A percentile compares a stretch with the other conserved stretches of the same genome.
These are phyloP conservation scores for Phenganax subtilis DNA, from an alignment of 92 coral and sea anemone species.

Conservation along the genomic window DNA sequence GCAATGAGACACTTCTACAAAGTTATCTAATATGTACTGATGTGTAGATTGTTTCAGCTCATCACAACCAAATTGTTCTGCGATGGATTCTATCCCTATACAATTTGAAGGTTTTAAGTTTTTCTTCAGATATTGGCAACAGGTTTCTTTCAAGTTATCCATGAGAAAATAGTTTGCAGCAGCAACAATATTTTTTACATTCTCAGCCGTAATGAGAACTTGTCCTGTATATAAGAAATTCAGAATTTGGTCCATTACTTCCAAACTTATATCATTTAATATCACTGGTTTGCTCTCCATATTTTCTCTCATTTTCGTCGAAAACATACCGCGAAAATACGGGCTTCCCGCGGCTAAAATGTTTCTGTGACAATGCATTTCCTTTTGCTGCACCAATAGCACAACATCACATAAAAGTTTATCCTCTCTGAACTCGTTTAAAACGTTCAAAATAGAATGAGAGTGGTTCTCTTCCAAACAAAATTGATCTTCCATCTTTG, in stretches of 20 bases:
- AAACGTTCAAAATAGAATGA: slow-evolving; percentile 33
- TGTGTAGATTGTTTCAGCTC: slow-evolving; percentile 73
- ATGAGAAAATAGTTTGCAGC: slow-evolving; percentile 89
- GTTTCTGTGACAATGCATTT: slow-evolving; percentile 80
- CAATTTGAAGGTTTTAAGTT: slow-evolving; percentile 97
- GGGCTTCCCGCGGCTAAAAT: slow-evolving; percentile 94
- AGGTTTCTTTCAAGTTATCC: slow-evolving; percentile 88
- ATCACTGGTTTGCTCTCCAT: slow-evolving; percentile 89
- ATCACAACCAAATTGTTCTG: slow-evolving; percentile 78
- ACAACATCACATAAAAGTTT: slow-evolving; percentile 87
- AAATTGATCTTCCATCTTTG: slow-evolving; percentile 37
- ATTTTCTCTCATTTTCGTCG: slow-evolving; percentile 83
- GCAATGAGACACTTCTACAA: slow-evolving; percentile 85
- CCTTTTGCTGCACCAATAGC: slow-evolving; percentile 73
- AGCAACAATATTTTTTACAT: slow-evolving; percentile 87
- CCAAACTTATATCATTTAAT: slow-evolving; percentile 76
- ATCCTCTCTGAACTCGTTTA: slow-evolving; percentile 92
- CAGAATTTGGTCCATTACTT: slow-evolving; percentile 83
- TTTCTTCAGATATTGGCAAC: slow-evolving; percentile 78
- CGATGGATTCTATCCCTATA: slow-evolving; percentile 90
- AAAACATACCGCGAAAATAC: slow-evolving; percentile 95
- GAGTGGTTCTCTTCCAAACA: slow-evolving; percentile 41
- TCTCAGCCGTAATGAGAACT: slow-evolving; percentile 86
- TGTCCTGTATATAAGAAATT: slow-evolving; percentile 91
- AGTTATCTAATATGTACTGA: slow-evolving; percentile 73